Evolutionary conservation across 2,888 invertebrate species (phyloP).

Genomic region (Halictus quadricinctus): DNA sequence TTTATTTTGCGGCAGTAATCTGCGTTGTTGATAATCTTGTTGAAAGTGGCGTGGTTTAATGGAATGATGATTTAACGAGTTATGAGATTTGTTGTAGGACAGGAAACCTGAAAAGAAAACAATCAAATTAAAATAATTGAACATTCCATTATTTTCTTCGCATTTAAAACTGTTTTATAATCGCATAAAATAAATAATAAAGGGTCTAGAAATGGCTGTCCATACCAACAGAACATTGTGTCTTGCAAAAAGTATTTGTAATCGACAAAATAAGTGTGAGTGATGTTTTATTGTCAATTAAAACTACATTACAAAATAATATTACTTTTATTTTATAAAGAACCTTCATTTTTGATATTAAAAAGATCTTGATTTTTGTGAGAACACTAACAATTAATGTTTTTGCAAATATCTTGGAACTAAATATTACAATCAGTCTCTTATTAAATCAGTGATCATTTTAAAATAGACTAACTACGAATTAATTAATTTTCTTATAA

Average conservation of each 20-base stretch:
- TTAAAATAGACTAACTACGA: not conserved
- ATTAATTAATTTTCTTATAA: not conserved
- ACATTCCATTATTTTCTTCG: not conserved
- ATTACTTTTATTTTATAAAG: not conserved
- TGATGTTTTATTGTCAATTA: not conserved
- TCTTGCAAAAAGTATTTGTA: not conserved
- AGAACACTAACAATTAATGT: not conserved
- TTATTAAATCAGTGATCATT: too few species aligned
- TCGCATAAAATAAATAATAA: constrained; percentile 19
- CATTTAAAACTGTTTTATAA: not conserved
- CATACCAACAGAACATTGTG: not conserved
- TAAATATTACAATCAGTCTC: not conserved
- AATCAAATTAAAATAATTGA: constrained; percentile 43
- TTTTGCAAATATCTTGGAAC: not conserved
- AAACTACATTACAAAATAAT: not conserved
- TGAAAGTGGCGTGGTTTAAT: constrained; percentile 77
- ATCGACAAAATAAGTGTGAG: not conserved
- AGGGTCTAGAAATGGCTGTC: constrained; percentile 13
- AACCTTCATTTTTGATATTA: not conserved
- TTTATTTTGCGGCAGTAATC: constrained; percentile 77
- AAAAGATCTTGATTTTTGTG: not conserved
- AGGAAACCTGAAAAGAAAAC: constrained; percentile 77
- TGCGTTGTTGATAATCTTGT: constrained; percentile 75
- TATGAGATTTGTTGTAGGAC: constrained; percentile 78
- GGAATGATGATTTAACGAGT: constrained; percentile 82